A percentile compares a stretch with the other conserved stretches of the same genome.
phyloP scores from a whole-genome alignment of 2,888 invertebrate species.

The Trachelus tabidus region DNA sequence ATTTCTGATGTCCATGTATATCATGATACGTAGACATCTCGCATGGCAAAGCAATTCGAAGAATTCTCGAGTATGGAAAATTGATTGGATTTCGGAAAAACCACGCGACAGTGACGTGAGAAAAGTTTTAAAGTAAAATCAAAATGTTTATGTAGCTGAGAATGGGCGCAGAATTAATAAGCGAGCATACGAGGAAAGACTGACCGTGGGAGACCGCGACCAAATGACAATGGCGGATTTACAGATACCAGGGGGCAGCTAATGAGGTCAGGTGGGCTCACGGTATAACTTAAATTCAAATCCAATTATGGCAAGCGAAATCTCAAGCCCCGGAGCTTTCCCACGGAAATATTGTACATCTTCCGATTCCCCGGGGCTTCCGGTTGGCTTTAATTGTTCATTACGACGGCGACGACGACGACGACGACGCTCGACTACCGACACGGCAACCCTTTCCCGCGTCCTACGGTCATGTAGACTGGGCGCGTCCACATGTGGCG shows the following conservation, averaged over 20 bases:
- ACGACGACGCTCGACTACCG: too few species aligned
- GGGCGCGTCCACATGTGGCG: neutral
- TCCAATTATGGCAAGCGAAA: slow-evolving; percentile 36
- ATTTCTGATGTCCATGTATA: too few species aligned
- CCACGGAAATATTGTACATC: slow-evolving; percentile 37
- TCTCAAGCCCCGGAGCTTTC: slow-evolving; percentile 25
- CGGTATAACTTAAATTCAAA: slow-evolving; percentile 36
- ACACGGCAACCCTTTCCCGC: neutral
- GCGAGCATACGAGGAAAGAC: neutral
- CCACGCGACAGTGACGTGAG: neutral
- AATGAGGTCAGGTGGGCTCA: neutral
- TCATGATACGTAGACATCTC: neutral
- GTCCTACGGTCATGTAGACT: neutral
- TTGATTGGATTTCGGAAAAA: neutral
- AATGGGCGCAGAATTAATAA: neutral
- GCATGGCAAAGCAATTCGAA: neutral
- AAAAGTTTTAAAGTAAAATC: neutral
- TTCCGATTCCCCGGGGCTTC: slow-evolving; percentile 24
- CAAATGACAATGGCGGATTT: neutral
- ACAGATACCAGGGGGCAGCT: neutral
- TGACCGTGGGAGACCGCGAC: neutral
- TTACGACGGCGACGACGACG: slow-evolving; percentile 6
- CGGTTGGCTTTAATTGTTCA: slow-evolving; percentile 32
- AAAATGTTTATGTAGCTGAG: neutral
- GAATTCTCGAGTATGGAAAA: neutral